phyloP scores from a whole-genome alignment of 2,888 invertebrate genomes.

The Congeria kusceri region DNA sequence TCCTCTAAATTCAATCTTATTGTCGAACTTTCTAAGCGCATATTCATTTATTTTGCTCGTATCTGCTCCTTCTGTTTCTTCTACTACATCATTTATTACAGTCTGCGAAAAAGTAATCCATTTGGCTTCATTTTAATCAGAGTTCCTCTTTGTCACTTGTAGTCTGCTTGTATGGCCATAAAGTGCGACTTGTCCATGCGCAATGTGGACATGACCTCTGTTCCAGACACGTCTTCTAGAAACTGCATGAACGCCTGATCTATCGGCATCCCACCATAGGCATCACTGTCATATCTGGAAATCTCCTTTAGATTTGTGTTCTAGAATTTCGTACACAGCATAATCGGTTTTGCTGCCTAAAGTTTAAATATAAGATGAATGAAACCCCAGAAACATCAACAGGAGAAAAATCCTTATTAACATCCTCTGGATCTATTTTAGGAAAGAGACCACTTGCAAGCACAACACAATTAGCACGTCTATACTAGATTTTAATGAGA shows the following conservation, averaged over 20 bases:
- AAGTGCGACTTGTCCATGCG: too few species aligned
- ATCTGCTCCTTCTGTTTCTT: too few species aligned
- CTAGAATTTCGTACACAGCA: constrained; percentile 17
- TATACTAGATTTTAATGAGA: too few species aligned
- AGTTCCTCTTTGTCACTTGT: constrained; percentile 19
- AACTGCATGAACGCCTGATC: neutral
- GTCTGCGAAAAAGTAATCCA: neutral
- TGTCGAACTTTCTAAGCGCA: neutral
- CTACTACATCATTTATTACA: too few species aligned
- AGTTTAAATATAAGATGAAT: neutral
- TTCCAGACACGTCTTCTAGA: constrained; percentile 4
- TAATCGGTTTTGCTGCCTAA: constrained; percentile 12
- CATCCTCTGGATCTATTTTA: too few species aligned
- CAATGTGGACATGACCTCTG: neutral
- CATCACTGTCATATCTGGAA: neutral
- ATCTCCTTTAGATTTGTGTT: constrained; percentile 11
- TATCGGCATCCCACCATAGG: neutral
- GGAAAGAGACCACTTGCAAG: too few species aligned
- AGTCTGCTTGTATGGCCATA: neutral
- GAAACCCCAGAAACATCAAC: too few species aligned
- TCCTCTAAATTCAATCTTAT: neutral
- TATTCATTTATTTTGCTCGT: too few species aligned
- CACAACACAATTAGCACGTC: too few species aligned
- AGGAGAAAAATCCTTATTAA: too few species aligned
- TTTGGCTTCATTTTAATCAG: neutral